Base-by-base conservation (phyloP, 2,113 vertebrate species). In the Sitta europaea region DNA sequence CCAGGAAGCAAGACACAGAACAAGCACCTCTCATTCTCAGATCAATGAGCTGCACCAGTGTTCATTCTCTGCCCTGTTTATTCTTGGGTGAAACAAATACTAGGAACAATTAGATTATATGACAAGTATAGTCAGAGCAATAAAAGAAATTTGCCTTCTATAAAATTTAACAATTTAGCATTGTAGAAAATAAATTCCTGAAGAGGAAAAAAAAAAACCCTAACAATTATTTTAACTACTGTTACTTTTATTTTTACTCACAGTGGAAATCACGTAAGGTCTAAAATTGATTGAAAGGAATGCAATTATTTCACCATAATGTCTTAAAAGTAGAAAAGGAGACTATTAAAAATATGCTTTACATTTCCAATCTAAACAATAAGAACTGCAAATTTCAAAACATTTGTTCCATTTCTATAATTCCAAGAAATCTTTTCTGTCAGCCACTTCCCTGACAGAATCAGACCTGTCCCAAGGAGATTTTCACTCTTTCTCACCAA, bases 341-440 rank as follows among this genome's bases (percentile, higher is more conserved):
- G 25, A 47, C 54, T 71, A 53, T 71, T 86, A 86, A 90, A 94
- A 91, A 73, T 59, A 77, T 11, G 47, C 51, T 48, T 74, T 86
- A 76, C 42, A 53, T 86, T 84, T 96, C 86, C 86, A 88, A 86
- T 38, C 79, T 81, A 95, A 95, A 84, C 83, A 96, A 11, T 15
- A 53, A 86, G 67, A 79, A 73, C 58, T 62, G 72, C 86, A 88
- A 92, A 75, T 86, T 93, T 93, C 82, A 90, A 86, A 96, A 80
- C 82, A 95, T 83, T 80, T 83, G 53, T 63, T 90, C 72, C 79
- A 45, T 88, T 96, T 93, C 93, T 88, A 72, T 45, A 93, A 72
- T 92, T 94, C 76, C 76, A 93, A 92, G 59, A 84, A 93, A 53
- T 67, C 53, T 86, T 83, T 70, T 14, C n/a, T 77, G 61, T n/a